These are phyloP conservation scores for Syncerus caffer DNA, from an alignment of 2,797 vertebrate species.

Conservation along the genomic window DNA sequence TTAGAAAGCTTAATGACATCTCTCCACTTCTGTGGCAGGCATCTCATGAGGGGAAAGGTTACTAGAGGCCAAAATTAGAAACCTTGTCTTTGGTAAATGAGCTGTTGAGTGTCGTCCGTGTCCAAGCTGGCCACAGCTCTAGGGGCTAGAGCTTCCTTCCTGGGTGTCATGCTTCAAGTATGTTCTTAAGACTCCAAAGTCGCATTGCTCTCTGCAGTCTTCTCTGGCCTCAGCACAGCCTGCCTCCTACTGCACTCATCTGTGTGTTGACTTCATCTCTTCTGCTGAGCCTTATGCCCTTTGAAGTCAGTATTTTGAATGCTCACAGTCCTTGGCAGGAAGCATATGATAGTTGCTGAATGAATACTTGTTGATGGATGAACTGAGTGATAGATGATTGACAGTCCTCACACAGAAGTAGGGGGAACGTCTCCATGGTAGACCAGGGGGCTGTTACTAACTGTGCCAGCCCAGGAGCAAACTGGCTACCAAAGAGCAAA, in stretches of 20 bases:
- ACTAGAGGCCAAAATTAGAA: slow-evolving; percentile 64
- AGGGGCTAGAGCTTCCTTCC: neutral
- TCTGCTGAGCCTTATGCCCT: neutral
- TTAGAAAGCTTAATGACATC: slow-evolving; percentile 65
- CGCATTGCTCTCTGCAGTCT: neutral
- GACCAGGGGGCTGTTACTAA: neutral
- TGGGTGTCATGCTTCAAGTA: neutral
- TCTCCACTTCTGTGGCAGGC: slow-evolving; percentile 53
- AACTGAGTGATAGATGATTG: neutral
- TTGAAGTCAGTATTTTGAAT: neutral
- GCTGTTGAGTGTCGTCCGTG: slow-evolving; percentile 15
- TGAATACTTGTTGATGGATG: neutral
- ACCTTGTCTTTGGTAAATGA: slow-evolving; percentile 53
- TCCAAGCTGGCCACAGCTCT: neutral
- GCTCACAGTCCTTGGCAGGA: neutral
- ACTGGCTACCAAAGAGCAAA: neutral
- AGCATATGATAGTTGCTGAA: neutral
- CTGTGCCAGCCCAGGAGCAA: neutral
- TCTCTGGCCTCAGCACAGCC: neutral
- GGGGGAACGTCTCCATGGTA: neutral
- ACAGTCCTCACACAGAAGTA: neutral
- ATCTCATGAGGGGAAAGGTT: slow-evolving; percentile 45
- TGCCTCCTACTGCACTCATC: neutral
- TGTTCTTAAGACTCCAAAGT: neutral
- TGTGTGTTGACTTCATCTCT: neutral